Conservation (phyloP, 2,888 invertebrate species). For the Magallana nippona region DNA sequence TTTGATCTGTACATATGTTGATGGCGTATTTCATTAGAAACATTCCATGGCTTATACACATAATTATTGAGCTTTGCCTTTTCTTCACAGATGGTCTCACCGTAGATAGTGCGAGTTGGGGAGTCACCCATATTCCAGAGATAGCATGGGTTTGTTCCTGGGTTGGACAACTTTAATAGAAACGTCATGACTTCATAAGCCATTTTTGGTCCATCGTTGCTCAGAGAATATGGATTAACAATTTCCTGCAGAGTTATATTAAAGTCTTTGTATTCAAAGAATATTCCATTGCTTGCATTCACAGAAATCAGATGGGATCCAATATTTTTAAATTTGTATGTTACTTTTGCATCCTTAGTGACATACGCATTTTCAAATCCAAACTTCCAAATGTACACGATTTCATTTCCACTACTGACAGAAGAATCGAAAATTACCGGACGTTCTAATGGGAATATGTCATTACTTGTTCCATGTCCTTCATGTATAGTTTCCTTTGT, state of each 20-base stretch:
- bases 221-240: constrained; percentile 57
- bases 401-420: constrained; percentile 58
- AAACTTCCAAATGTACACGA: constrained; percentile 59
- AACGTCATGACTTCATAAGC: constrained; percentile 59
- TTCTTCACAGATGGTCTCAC: constrained; percentile 49
- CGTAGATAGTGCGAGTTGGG: constrained; percentile 51
- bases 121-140: constrained; percentile 65
- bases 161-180: constrained; percentile 54
- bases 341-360: constrained; percentile 42
- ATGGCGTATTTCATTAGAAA: constrained; percentile 48
- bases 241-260: constrained; percentile 57
- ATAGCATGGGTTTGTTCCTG: constrained; percentile 63
- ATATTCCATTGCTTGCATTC: constrained; percentile 62
- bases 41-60: constrained; percentile 42
- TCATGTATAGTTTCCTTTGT: constrained; percentile 51
- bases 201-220: constrained; percentile 64
- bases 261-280: constrained; percentile 42
- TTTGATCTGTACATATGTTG: constrained; percentile 59
- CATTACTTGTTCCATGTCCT: constrained; percentile 59
- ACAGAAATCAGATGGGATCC: constrained; percentile 56
- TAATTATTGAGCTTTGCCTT: constrained; percentile 42
- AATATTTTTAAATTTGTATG: constrained; percentile 47
- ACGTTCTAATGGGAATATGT: constrained; percentile 63
- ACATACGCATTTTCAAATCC: constrained; percentile 52
- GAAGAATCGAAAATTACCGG: constrained; percentile 54